phyloP scores from a whole-genome alignment of 2,888 invertebrate genomes.

The Cataglyphis rosenhaueri region DNA sequence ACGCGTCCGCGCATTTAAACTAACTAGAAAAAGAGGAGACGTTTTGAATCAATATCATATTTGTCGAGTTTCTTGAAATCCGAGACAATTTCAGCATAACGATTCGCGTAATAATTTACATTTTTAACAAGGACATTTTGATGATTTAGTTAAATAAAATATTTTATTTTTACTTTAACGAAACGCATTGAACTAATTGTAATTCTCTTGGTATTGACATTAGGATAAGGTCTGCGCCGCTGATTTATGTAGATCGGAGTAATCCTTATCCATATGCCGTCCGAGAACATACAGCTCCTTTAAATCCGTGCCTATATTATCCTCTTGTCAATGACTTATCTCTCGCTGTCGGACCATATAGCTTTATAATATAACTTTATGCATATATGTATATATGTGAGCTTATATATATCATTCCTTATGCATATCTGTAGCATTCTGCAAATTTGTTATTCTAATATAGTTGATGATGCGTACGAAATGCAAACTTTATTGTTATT shows the following conservation, averaged over 20 bases:
- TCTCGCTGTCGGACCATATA: not conserved
- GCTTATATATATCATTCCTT: not conserved
- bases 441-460: constrained; percentile 43
- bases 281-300: constrained; percentile 20
- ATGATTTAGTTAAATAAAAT: not conserved
- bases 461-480: constrained; percentile 11
- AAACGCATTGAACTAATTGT: not conserved
- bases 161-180: not conserved
- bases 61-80: not conserved
- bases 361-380: constrained; percentile 5
- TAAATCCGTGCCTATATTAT: constrained; percentile 39
- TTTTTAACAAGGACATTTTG: not conserved
- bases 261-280: constrained; percentile 29
- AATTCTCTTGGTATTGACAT: not conserved
- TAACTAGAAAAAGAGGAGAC: not conserved
- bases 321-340: constrained; percentile 37
- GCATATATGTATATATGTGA: constrained; percentile 11
- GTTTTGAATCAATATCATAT: not conserved
- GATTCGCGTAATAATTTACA: not conserved
- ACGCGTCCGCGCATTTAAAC: not conserved
- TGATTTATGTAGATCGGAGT: constrained; percentile 17
- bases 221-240: not conserved
- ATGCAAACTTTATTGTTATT: constrained; percentile 30
- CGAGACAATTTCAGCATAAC: not conserved
- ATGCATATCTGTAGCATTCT: constrained; percentile 17